Conservation (phyloP, 2,797 vertebrate genomes). For the Scarus forsteni region DNA sequence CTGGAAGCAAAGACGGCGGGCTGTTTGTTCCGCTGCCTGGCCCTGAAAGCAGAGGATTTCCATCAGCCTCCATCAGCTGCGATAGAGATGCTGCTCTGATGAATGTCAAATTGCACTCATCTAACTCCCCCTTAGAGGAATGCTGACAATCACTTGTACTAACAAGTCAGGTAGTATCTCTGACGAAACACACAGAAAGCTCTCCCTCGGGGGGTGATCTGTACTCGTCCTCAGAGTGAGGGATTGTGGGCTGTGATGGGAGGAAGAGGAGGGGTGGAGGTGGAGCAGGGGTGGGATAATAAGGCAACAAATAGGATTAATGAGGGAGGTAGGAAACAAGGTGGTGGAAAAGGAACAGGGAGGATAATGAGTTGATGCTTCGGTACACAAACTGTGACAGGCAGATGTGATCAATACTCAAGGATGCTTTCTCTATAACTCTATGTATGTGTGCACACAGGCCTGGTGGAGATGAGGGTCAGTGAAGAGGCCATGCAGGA, state of each 20-base stretch:
- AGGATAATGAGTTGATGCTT: slow-evolving; percentile 53
- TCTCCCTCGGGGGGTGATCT: slow-evolving; percentile 72
- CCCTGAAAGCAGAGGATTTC: slow-evolving; percentile 54
- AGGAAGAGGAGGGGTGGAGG: slow-evolving; percentile 37
- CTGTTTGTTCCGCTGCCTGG: slow-evolving; percentile 41
- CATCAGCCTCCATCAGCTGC: slow-evolving; percentile 59
- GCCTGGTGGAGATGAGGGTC: slow-evolving; percentile 83
- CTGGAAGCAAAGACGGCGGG: slow-evolving; percentile 46
- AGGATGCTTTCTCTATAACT: neutral
- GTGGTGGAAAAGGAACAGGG: slow-evolving; percentile 4
- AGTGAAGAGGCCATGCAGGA: slow-evolving; percentile 84
- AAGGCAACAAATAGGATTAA: slow-evolving; percentile 74
- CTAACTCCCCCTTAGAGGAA: slow-evolving; percentile 70
- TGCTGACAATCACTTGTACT: slow-evolving; percentile 82
- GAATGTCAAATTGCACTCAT: slow-evolving; percentile 69
- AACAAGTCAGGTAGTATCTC: slow-evolving; percentile 81
- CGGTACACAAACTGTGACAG: slow-evolving; percentile 44
- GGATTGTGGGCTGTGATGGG: slow-evolving; percentile 62
- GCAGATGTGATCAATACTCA: slow-evolving; percentile 25
- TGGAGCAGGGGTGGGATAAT: slow-evolving; percentile 43
- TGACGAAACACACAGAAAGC: slow-evolving; percentile 81
- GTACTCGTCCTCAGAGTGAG: slow-evolving; percentile 73
- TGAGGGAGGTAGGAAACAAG: slow-evolving; percentile 54
- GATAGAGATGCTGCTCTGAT: slow-evolving; percentile 59
- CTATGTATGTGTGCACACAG: slow-evolving; percentile 67